Base-by-base conservation (phyloP, 1,140 invertebrate genomes). In the Melipona quadrifasciata region DNA sequence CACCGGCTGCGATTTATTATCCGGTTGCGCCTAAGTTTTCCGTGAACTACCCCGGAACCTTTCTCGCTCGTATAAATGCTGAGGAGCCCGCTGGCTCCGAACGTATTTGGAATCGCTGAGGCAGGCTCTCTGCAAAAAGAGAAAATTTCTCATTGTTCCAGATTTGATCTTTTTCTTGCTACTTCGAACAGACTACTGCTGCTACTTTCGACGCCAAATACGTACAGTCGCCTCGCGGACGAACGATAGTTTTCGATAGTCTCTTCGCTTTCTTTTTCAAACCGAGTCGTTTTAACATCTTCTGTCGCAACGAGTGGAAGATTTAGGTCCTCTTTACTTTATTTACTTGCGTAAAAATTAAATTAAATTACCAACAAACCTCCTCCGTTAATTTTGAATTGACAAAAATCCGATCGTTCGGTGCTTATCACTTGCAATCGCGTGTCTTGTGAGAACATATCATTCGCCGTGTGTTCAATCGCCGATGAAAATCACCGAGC, bases 91-190 rank as follows among this genome's bases (percentile, higher is more conserved):
- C 39, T 51, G 17, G 39, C 47, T 79, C 79, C 51, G 65, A 47
- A 55, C 67, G 55, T 79, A 84, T 84, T 79, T 84, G 75, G 82
- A n/a, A 16, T 78, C n/a, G 34, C 6, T n/a, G 8, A 12, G 70
- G 5, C 11, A 27, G 17, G 11, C 14, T 47, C 6, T 47, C 39
- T 16, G 67, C 55, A 71, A 61, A 67, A 79, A 58, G 70, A 55
- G 82, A 64, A 84, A 84, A 84, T 84, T 84, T 55, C 75, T 84
- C 82, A 79, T 84, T 84, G 82, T 84, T 84, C 24, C 57, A 79
- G 65, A 84, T 79, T 79, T 71, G 58, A 79, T 61, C 65, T 65
- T 58, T 58, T 71, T 57, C 67, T 58, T 61, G 75, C 39, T 31
- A 21, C 55, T 17, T 76, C 57, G 51, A 53, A 58, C 34, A 16